These are phyloP conservation scores for Misgurnus mizolepis DNA, from an alignment of 2,113 vertebrate species.

Conservation along the genomic window DNA sequence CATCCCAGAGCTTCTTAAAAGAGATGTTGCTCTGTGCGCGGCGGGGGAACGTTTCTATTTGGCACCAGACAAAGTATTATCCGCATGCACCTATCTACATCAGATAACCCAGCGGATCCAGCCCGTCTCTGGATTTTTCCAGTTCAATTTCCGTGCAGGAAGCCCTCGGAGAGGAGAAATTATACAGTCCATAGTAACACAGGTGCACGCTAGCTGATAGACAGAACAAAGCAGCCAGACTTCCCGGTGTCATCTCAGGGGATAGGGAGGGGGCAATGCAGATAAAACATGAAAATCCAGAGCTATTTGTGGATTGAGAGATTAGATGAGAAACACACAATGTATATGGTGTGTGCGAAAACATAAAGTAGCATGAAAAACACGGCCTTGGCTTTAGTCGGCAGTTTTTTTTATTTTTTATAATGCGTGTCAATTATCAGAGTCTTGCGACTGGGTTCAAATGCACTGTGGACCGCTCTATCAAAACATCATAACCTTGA, in stretches of 20 bases:
- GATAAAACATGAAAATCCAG: conserved; percentile 65
- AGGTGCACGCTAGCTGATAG: conserved; percentile 28
- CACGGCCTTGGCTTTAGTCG: conserved; percentile 28
- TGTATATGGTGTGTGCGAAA: conserved; percentile 52
- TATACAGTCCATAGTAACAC: conserved; percentile 47
- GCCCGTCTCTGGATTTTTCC: conserved; percentile 37
- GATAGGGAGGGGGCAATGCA: conserved; percentile 47
- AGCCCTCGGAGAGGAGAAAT: conserved; percentile 38
- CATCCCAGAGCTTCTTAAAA: conserved; percentile 32
- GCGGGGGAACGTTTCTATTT: conserved; percentile 26
- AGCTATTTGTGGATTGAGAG: conserved; percentile 66
- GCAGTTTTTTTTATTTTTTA: conserved; percentile 22
- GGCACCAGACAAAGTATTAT: conserved; percentile 50
- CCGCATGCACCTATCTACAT: conserved; percentile 52
- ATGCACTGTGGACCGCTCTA: conserved; percentile 3
- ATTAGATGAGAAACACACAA: conserved; percentile 58
- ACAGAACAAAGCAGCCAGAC: conserved; percentile 33
- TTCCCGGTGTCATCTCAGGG: conserved; percentile 26
- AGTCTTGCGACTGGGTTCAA: neutral
- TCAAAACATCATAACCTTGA: conserved; percentile 41
- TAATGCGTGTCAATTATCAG: conserved; percentile 9
- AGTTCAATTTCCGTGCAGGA: conserved; percentile 46
- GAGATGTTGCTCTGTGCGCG: conserved; percentile 32
- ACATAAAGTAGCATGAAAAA: conserved; percentile 35
- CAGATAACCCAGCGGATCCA: conserved; percentile 46